phyloP scores from a whole-genome alignment of 2,888 invertebrate genomes.

The Thyatira batis region DNA sequence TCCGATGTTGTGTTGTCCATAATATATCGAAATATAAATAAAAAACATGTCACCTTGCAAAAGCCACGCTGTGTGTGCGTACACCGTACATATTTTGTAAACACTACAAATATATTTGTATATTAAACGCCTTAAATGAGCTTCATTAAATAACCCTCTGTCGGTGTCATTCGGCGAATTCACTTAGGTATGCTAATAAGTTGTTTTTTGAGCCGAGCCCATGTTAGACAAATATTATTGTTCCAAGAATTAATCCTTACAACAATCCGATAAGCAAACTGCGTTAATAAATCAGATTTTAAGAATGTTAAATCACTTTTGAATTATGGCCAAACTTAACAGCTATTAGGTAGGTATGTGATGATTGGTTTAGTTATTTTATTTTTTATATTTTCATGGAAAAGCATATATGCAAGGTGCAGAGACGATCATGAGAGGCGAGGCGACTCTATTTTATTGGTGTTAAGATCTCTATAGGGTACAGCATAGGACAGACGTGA shows the following conservation, averaged over 20 bases:
- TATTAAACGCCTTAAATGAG: slow-evolving; percentile 48
- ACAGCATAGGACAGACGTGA: slow-evolving; percentile 49
- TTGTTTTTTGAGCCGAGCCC: slow-evolving; percentile 45
- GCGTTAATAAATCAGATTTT: slow-evolving; percentile 35
- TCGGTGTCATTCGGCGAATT: slow-evolving; percentile 55
- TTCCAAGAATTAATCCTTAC: slow-evolving; percentile 44
- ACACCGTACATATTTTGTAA: not conserved
- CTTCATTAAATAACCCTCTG: slow-evolving; percentile 58
- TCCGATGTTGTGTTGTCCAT: not conserved
- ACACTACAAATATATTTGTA: slow-evolving; percentile 42
- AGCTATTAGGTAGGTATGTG: not conserved
- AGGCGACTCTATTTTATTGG: slow-evolving; percentile 26
- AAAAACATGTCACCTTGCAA: slow-evolving; percentile 6
- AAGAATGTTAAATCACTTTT: slow-evolving; percentile 13
- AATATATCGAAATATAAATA: slow-evolving; percentile 8
- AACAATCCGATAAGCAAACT: slow-evolving; percentile 34
- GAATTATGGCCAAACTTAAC: slow-evolving; percentile 14
- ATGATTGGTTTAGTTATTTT: not conserved
- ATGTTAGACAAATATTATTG: slow-evolving; percentile 43
- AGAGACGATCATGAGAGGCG: slow-evolving; percentile 28
- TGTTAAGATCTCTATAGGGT: slow-evolving; percentile 41
- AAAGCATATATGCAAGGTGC: slow-evolving; percentile 13
- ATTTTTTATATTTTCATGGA: not conserved
- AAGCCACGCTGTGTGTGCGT: slow-evolving; percentile 25
- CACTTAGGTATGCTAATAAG: slow-evolving; percentile 35